A percentile compares a stretch with the other conserved stretches of the same genome.
Conservation (phyloP, 2,888 invertebrate species). For the Tortrix viridana region DNA sequence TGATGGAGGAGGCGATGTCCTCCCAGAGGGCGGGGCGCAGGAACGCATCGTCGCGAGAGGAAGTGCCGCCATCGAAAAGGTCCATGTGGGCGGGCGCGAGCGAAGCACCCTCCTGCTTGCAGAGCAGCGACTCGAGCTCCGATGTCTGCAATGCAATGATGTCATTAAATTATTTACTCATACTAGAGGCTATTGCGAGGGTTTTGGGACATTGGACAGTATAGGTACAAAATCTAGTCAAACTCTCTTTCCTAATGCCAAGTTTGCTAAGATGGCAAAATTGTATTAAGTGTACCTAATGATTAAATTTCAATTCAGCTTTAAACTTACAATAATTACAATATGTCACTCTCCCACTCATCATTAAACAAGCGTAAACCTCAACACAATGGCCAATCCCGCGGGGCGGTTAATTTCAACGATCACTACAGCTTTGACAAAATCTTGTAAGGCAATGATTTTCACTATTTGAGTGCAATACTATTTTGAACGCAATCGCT, state of each 20-base stretch:
- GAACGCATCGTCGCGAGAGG: slow-evolving; percentile 92
- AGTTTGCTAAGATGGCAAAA: too few species aligned
- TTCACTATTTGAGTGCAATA: slow-evolving; percentile 34
- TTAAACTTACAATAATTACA: neutral
- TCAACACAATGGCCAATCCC: slow-evolving; percentile 49
- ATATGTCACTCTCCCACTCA: neutral
- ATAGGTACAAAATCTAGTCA: too few species aligned
- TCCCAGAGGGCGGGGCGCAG: slow-evolving; percentile 95
- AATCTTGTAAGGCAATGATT: slow-evolving; percentile 43
- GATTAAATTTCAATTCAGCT: too few species aligned
- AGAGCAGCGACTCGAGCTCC: slow-evolving; percentile 91
- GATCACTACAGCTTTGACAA: slow-evolving; percentile 42
- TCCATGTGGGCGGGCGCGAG: slow-evolving; percentile 86
- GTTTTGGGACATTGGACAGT: too few species aligned
- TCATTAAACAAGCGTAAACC: slow-evolving; percentile 18
- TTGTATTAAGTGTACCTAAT: too few species aligned
- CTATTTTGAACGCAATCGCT: neutral
- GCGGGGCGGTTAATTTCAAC: slow-evolving; percentile 46
- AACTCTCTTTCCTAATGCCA: too few species aligned
- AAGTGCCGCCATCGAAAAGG: slow-evolving; percentile 81
- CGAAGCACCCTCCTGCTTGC: slow-evolving; percentile 88
- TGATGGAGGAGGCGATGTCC: slow-evolving; percentile 95
- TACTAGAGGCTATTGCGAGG: neutral
- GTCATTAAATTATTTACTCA: slow-evolving; percentile 41
- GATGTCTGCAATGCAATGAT: slow-evolving; percentile 85